Conservation (phyloP, 2,888 invertebrate genomes). For the Hemicrepidius hirtus region DNA sequence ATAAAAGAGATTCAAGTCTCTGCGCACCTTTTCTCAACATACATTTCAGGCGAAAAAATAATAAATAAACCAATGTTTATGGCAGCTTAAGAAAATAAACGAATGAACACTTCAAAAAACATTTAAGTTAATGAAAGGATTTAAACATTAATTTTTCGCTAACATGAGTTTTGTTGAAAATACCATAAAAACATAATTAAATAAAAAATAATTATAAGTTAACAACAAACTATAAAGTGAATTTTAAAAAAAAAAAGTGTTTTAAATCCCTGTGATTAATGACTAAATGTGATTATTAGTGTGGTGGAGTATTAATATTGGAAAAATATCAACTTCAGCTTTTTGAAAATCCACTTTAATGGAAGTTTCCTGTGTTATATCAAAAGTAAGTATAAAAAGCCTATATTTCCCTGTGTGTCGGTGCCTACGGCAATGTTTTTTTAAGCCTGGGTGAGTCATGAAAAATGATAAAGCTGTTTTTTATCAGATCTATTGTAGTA, state of each 20-base stretch:
- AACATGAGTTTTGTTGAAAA: not conserved
- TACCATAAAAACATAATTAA: no score
- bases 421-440: conserved; percentile 12
- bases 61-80: conserved; percentile 22
- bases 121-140: conserved; percentile 30
- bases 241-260: not conserved
- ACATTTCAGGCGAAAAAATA: not conserved
- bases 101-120: conserved; percentile 3
- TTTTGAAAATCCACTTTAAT: not conserved
- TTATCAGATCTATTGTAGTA: not conserved
- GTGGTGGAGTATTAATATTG: conserved; percentile 22
- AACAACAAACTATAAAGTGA: no score
- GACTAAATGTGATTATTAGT: not conserved
- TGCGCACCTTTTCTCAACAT: conserved; percentile 6
- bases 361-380: conserved; percentile 4
- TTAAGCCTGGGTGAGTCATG: conserved; percentile 15
- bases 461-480: conserved; percentile 24
- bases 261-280: not conserved
- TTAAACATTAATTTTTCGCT: not conserved
- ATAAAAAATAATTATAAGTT: no score
- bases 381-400: conserved; percentile 18
- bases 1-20: not conserved
- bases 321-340: conserved; percentile 6
- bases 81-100: conserved; percentile 14
- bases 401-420: not conserved